Evolutionary conservation across 2,888 invertebrate genomes (phyloP).

Genomic region (Habrosyne pyritoides): DNA sequence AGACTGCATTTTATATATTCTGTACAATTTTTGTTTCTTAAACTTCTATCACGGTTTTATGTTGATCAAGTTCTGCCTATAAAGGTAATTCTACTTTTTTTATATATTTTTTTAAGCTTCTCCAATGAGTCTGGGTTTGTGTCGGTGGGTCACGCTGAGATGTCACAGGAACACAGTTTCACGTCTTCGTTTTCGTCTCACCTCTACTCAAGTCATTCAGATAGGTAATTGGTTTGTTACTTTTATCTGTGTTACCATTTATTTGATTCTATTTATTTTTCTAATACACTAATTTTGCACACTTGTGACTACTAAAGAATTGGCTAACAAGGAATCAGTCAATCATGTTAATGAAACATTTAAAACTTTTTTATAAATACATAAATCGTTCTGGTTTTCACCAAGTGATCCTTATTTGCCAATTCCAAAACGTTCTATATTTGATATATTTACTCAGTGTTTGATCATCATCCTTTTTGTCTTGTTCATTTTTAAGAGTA

Average conservation of each 20-base stretch:
- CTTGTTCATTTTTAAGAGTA: conserved; percentile 19
- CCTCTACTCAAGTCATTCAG: conserved; percentile 75
- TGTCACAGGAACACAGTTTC: conserved; percentile 74
- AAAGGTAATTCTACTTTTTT: not conserved
- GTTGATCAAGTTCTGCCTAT: not conserved
- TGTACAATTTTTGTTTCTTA: conserved; percentile 16
- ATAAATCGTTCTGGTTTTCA: not conserved
- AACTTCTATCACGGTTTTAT: conserved; percentile 15
- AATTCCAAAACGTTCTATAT: not conserved
- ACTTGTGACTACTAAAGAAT: not conserved
- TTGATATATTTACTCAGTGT: not conserved
- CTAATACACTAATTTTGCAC: conserved; percentile 9
- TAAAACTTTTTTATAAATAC: not conserved
- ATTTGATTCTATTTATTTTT: conserved; percentile 21
- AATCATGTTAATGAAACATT: not conserved
- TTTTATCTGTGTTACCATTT: conserved; percentile 26
- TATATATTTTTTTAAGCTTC: conserved; percentile 54
- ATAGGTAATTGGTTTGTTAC: conserved; percentile 60
- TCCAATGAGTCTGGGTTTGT: conserved; percentile 82
- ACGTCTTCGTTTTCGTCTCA: conserved; percentile 74
- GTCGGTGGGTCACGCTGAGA: conserved; percentile 77
- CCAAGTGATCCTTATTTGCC: not conserved
- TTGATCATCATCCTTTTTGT: conserved; percentile 10
- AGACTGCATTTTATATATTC: conserved; percentile 10
- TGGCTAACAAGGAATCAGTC: not conserved